Evolutionary conservation across 2,888 invertebrate genomes (phyloP), one percentile per base, ranked within the genome.

Genomic region (Chloroclystis v-ata): DNA sequence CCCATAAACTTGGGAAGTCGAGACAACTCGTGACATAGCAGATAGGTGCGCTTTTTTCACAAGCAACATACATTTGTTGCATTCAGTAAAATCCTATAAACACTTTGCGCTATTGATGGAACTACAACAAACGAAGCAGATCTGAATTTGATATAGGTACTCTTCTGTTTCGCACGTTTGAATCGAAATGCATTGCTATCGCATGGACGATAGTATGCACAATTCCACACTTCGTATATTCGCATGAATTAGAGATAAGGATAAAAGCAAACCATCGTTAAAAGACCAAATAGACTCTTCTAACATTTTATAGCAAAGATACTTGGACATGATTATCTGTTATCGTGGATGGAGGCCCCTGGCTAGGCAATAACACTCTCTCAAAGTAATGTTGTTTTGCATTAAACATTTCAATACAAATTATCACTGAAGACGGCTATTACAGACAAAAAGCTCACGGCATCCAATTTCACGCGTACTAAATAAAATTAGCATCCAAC

Each of bases 401-500:
- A 70, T 72, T 68, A 70, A 71, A 78, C 68, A 69, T 73, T 75
- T 73, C 74, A 73, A 76, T 72, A 72, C 72, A 72, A 75, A 74
- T 75, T 74, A 79, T 64, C 64, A 53, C 63, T 60, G 63, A 60
- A 60, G 53, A 58, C 53, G 47, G 49, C 52, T 56, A 56, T 59
- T 59, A 59, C 59, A 68, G 72, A 72, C 71, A 76, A 78, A 72
- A 78, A 67, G 69, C 67, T 65, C 60, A 56, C 60, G 63, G 70
- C 72, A 72, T 80, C 75, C 77, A 84, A 86, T 85, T 86, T 84
- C 83, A 86, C 68, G 82, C 81, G 47, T 75, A 77, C 76, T 86
- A 85, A 85, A 86, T 81, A 85, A 86, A 87, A 86, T 87, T 85
- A 80, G 68, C 83, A 75, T 67, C 73, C 62, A 68, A 64, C 74